Base-by-base conservation (phyloP, 2,888 invertebrate genomes). In the Toxonevra muliebris region DNA sequence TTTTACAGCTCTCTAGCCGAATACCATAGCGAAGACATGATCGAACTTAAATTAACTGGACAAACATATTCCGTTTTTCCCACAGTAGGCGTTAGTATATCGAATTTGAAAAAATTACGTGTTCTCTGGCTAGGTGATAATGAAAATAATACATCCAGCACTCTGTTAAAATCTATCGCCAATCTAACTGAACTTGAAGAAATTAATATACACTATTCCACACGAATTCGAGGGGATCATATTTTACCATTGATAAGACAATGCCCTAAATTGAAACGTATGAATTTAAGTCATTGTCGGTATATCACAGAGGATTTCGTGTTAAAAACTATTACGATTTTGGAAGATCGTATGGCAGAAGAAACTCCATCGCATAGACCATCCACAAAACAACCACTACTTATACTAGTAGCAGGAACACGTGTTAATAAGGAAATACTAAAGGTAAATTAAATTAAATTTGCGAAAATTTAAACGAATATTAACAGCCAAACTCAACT, bases 1-100 rank as follows among this genome's bases (percentile, higher is more conserved):
- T 69, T 69, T 43, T 69, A 66, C 30, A 52, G 57, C 11, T 13
- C 61, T n/a, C 50, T 69, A 19, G 57, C 60, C 10, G 43, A 60
- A 4, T 11, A 66, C 50, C 64, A 66, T 61, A 55, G 57, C 15
- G 53, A 69, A 15, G 64, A 69, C 52, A 64, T 69, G 12, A 20
- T 61, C 12, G 69, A 66, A 40, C 52, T 69, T 5, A 69, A 66
- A 66, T 43, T 69, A 48, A 64, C 64, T 50, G 69, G 64, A 11
- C 17, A 61, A 43, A 43, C 60, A n/a, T 69, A 64, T 45, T n/a
- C 57, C 15, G 30, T 66, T 8, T 66, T 60, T 20, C 69, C 63
- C 5, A 59, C 66, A n/a, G 55, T 63, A 12, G 57, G 52, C n/a
- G 17, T 40, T 12, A 66, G 52, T 58, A 64, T 69, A 63, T 30